Base-by-base conservation (phyloP, 2,888 invertebrate genomes). In the Lasius platythorax region DNA sequence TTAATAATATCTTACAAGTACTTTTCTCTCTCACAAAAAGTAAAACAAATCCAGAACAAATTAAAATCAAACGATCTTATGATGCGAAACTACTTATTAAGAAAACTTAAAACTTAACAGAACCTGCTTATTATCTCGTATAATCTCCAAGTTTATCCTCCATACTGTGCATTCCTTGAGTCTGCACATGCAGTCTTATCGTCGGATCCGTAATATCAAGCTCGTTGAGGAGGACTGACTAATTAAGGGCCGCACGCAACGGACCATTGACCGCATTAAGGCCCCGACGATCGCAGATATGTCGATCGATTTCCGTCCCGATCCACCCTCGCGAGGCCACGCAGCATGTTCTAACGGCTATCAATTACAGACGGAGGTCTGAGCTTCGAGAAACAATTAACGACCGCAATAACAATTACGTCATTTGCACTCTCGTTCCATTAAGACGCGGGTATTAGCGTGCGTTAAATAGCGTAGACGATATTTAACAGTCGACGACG, bases 221-320 rank as follows among this genome's bases (percentile, higher is more conserved):
- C 68, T 83, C 70, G 23, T 68, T 68, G 40, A 78, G 43, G 30
- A 66, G 70, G 30, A 66, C 53, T 63, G 56, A 33, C 72, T 73
- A 79, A 85, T 83, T 85, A 68, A 61, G 11, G 23, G 46, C 63
- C 67, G 43, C 61, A 74, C 81, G 85, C 83, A 87, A 88, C 67
- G 81, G 84, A 76, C 86, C 84, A 81, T 83, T 81, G 81, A 61
- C 84, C 82, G 63, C 82, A 76, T 81, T 86, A 82, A 63, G 40
- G 56, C 40, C 15, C 63, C 79, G 43, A 53, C 85, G 81, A 85
- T 87, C 78, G 23, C 30, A 85, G 67, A 75, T 73, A 30, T 68
- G 63, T 81, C 75, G 67, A 87, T 86, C 74, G 79, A 87, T 85
- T 87, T 83, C 66, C 81, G 81, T 73, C 70, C 18, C 46, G 23